Evolutionary conservation across 1,140 invertebrate genomes (phyloP).

Genomic region (Brachionus rubens): DNA sequence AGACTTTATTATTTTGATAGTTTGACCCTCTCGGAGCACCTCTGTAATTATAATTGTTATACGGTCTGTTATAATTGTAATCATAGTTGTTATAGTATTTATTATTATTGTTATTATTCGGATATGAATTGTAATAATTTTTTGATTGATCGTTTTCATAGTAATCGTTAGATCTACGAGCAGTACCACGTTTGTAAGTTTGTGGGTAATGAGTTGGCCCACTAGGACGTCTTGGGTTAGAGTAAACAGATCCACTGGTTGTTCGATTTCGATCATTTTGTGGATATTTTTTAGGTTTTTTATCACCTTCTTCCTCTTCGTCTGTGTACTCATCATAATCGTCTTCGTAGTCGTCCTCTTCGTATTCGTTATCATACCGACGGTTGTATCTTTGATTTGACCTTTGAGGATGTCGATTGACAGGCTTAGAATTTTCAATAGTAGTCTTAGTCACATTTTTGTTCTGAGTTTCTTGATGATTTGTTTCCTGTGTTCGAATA

Average conservation of each 20-base stretch:
- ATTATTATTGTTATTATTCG: background rate
- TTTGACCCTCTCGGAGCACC: background rate
- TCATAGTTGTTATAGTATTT: background rate
- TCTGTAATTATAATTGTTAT: background rate
- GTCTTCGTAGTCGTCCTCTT: background rate
- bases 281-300: background rate
- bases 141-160: background rate
- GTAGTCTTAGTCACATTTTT: background rate
- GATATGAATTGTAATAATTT: background rate
- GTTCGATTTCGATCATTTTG: background rate
- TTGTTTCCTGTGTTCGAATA: background rate
- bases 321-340: slow-evolving; percentile 9
- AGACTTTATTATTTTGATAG: background rate
- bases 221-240: background rate
- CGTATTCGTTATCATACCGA: background rate
- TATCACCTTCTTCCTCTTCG: background rate
- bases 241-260: background rate
- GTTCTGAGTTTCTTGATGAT: background rate
- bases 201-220: background rate
- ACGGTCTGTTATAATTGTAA: background rate
- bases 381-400: background rate
- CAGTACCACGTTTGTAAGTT: background rate
- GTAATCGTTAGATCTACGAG: background rate
- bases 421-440: background rate
- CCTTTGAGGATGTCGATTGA: background rate